Evolutionary conservation across 2,797 vertebrate genomes (phyloP).

Genomic region (Galago senegalensis): DNA sequence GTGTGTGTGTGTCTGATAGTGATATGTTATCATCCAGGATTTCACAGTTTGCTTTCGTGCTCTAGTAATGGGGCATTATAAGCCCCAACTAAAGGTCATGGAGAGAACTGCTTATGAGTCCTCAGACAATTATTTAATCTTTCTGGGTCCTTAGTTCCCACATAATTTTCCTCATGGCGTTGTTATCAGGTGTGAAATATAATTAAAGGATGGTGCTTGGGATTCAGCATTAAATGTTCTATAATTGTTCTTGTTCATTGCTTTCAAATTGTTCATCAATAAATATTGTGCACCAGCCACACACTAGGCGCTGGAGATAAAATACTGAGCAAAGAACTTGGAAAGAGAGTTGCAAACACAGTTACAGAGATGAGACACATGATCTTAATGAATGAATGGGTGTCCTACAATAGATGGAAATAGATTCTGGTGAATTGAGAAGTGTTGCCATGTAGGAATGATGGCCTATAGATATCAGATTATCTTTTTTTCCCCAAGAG

Average conservation of each 20-base stretch:
- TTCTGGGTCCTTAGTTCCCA: not conserved
- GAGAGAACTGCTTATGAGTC: not conserved
- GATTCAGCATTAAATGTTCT: not conserved
- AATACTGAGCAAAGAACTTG: conserved; percentile 42
- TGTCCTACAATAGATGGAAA: not conserved
- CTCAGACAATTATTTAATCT: not conserved
- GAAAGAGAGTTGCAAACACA: not conserved
- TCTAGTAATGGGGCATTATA: not conserved
- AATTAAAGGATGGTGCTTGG: conserved; percentile 45
- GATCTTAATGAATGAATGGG: not conserved
- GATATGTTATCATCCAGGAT: not conserved
- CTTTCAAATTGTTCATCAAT: conserved; percentile 17
- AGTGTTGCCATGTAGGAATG: not conserved
- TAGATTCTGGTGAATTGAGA: not conserved
- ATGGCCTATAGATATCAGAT: conserved; percentile 3
- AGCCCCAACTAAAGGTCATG: not conserved
- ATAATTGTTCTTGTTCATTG: not conserved
- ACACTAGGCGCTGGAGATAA: not conserved
- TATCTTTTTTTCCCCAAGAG: not conserved
- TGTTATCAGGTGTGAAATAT: conserved; percentile 27
- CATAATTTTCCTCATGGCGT: conserved; percentile 10
- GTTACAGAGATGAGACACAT: not conserved
- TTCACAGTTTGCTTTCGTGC: not conserved
- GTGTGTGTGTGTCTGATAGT: not conserved
- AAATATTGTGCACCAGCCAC: not conserved